These are phyloP conservation scores for Papilio gigon DNA, from an alignment of 2,888 invertebrate species.

Conservation along the genomic window DNA sequence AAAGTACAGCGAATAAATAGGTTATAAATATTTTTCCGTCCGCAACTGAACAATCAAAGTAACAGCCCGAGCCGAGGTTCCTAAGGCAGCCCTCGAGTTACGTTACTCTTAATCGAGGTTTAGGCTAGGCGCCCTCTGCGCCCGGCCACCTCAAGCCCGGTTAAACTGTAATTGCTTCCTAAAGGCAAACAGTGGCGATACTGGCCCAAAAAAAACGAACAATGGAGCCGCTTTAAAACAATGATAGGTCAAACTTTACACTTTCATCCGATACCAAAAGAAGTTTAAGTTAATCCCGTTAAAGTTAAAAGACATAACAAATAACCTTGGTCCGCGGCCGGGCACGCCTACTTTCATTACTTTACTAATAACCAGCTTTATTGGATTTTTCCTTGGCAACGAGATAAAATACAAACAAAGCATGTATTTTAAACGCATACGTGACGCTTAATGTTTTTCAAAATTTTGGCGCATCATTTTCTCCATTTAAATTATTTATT, in stretches of 20 bases:
- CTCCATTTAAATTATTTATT: too few relatives aligned
- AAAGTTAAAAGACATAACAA: conserved; percentile 18
- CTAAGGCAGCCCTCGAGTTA: too few relatives aligned
- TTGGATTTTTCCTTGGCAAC: conserved; percentile 10
- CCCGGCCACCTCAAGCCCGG: too few relatives aligned
- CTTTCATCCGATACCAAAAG: neutral
- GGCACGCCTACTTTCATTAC: neutral
- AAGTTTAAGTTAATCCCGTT: conserved; percentile 8
- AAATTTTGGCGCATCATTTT: too few relatives aligned
- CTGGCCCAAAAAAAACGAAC: too few relatives aligned
- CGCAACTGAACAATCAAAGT: too few relatives aligned
- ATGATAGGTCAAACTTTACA: neutral
- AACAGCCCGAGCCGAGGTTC: too few relatives aligned
- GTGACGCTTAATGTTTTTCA: neutral
- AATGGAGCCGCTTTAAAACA: neutral
- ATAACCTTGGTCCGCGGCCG: neutral
- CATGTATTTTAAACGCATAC: neutral
- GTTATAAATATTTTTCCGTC: neutral
- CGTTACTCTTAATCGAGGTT: too few relatives aligned
- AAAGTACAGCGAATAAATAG: neutral
- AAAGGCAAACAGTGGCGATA: too few relatives aligned
- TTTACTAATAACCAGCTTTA: neutral
- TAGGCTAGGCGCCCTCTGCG: too few relatives aligned
- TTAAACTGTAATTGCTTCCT: too few relatives aligned
- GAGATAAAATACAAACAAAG: conserved; percentile 21